Percentiles rank a stretch among this genome's conserved stretches.
phyloP scores from a whole-genome alignment of 2,888 invertebrate genomes.

The Drosophila imparisetae region DNA sequence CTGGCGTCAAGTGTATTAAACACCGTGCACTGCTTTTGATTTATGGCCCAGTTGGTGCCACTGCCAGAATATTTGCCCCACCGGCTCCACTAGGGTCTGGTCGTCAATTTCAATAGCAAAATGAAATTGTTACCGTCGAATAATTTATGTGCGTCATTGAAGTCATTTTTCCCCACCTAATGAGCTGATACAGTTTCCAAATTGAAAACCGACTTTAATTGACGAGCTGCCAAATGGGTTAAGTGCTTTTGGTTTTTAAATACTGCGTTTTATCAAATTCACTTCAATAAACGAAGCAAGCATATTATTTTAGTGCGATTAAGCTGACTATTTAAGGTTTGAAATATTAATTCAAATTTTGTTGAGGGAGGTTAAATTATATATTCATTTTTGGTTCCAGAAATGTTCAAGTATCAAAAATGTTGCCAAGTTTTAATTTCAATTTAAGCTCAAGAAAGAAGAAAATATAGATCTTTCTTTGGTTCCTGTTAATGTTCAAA shows the following conservation, averaged over 20 bases:
- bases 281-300: neutral
- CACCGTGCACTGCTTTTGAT: slow-evolving; percentile 73
- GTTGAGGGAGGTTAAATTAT: neutral
- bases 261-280: neutral
- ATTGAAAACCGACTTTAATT: slow-evolving; percentile 12
- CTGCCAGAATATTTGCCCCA: slow-evolving; percentile 26
- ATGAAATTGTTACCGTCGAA: slow-evolving; percentile 68
- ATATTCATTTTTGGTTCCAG: neutral
- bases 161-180: slow-evolving; percentile 47
- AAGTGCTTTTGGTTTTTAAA: neutral
- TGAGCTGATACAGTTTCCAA: slow-evolving; percentile 54
- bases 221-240: neutral
- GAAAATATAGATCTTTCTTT: neutral
- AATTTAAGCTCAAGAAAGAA: neutral
- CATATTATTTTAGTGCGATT: too few species aligned
- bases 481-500: neutral
- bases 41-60: slow-evolving; percentile 73
- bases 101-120: slow-evolving; percentile 71
- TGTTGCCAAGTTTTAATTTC: neutral
- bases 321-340: too few species aligned
- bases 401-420: neutral
- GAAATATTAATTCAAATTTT: neutral
- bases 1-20: slow-evolving; percentile 79
- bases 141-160: slow-evolving; percentile 67
- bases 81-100: slow-evolving; percentile 27